Percentiles rank a stretch among this genome's conserved stretches.
Conservation (phyloP, 2,888 invertebrate genomes). For the Morinoia aosen region DNA sequence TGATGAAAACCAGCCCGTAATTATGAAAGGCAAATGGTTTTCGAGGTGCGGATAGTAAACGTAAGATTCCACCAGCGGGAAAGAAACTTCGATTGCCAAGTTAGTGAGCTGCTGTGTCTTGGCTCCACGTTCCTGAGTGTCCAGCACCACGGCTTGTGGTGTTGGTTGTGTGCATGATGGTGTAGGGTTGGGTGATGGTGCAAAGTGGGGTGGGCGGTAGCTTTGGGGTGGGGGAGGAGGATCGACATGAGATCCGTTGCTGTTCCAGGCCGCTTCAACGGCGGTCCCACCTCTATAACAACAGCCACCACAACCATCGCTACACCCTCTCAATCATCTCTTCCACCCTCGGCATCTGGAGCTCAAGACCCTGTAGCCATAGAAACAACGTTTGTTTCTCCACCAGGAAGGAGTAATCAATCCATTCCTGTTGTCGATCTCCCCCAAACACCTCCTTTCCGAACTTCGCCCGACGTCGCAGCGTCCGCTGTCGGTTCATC, state of each 20-base stretch:
- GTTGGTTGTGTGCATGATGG: conserved; percentile 36
- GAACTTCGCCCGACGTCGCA: background rate
- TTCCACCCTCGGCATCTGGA: background rate
- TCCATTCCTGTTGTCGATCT: background rate
- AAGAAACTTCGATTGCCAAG: background rate
- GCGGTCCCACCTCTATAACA: conserved; percentile 51
- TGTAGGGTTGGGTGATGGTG: conserved; percentile 46
- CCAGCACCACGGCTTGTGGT: conserved; percentile 43
- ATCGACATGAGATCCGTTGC: conserved; percentile 55
- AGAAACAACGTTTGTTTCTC: conserved; percentile 15
- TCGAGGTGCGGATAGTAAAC: background rate
- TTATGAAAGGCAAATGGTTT: background rate
- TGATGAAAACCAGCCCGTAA: background rate
- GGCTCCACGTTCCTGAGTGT: background rate
- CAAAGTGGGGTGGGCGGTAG: background rate
- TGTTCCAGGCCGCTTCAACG: conserved; percentile 55
- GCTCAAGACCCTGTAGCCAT: background rate
- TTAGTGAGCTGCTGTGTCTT: conserved; percentile 18
- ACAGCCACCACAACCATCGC: conserved; percentile 41
- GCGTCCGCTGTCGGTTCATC: conserved; percentile 19
- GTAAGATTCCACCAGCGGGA: background rate
- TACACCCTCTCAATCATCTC: conserved; percentile 13
- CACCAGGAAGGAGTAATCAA: background rate
- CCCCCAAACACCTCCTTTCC: background rate
- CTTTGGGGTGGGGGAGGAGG: conserved; percentile 45